Conservation (phyloP, 2,888 invertebrate genomes). For the Noctuana brunneofusca region DNA sequence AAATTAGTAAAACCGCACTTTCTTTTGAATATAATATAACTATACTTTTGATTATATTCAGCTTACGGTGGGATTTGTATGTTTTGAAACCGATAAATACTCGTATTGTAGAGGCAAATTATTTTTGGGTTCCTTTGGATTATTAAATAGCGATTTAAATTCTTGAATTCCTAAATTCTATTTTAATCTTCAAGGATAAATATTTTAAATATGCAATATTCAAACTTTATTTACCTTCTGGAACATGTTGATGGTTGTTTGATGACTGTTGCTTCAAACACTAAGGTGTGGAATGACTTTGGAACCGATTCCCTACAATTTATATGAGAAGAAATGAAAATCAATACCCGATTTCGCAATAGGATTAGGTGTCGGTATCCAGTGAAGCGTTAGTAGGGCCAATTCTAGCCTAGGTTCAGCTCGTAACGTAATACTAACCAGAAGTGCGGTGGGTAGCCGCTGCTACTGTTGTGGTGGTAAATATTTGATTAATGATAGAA, state of each 20-base stretch:
- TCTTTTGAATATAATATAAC: too few species aligned
- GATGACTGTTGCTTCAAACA: slow-evolving; percentile 39
- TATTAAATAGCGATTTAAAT: too few species aligned
- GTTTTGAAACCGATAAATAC: too few species aligned
- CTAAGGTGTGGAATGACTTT: slow-evolving; percentile 54
- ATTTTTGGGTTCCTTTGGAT: too few species aligned
- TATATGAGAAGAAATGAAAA: slow-evolving; percentile 75
- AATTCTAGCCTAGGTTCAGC: slow-evolving; percentile 41
- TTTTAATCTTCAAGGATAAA: too few species aligned
- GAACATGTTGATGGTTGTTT: slow-evolving; percentile 41
- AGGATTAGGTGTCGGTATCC: slow-evolving; percentile 56
- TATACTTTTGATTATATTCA: too few species aligned
- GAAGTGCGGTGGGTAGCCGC: slow-evolving; percentile 25
- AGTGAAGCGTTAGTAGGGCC: slow-evolving; percentile 58
- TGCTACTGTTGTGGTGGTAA: slow-evolving; percentile 22
- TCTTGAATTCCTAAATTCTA: too few species aligned
- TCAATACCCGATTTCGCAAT: slow-evolving; percentile 67
- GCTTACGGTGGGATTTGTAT: too few species aligned
- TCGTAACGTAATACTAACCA: slow-evolving; percentile 40
- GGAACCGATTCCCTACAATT: slow-evolving; percentile 52
- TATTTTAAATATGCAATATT: too few species aligned
- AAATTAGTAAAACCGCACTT: too few species aligned
- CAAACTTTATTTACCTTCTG: slow-evolving; percentile 39
- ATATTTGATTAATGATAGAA: neutral
- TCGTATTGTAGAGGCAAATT: too few species aligned